Evolutionary conservation across 1,140 invertebrate genomes (phyloP), one percentile per base, ranked within the genome.

Genomic region (Agrypnia vestita): DNA sequence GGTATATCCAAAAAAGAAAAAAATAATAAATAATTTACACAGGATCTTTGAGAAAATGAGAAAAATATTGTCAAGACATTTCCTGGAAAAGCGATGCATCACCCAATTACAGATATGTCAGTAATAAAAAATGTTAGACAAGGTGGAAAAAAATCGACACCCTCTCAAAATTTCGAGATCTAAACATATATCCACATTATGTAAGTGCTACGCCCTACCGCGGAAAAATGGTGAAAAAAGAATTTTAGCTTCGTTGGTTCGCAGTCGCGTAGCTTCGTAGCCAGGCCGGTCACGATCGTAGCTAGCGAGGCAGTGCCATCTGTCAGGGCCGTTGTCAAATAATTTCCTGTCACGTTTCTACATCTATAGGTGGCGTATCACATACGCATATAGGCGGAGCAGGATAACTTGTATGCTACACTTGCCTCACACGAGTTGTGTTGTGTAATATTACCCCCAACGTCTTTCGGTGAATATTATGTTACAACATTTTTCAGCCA

Each of bases 291-390:
- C 75, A 77, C 75, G 75, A 77, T 77, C 75, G 75, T 35, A 69
- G 59, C 61, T 10, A 62, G 51, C 53, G 51, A 21, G 73, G 47
- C 69, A 53, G 64, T 49, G 64, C 80, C 80, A 78, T 81, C 80
- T 81, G 80, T 81, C 80, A 81, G 69, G 55, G 21, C 35, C 69
- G 67, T 81, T 81, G 80, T 81, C 80, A 81, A 81, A 81, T 81
- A 81, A 74, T 81, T 81, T 81, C 80, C 76, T 78, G 80, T 73
- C 80, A 81, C 80, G 80, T 78, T 15, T 47, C 8, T 35, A 49
- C 21, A 55, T 75, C 67, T 53, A 69, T 69, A 72, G 53, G 47
- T 62, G 25, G 64, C 21, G 13, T 71, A 64, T 64, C 64, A 78
- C 56, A 59, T 19, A 35, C n/a, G 67, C 15, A 49, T 49, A 49